These are phyloP conservation scores for Scophthalmus maximus DNA, from an alignment of 2,113 vertebrate species.

Conservation along the genomic window DNA sequence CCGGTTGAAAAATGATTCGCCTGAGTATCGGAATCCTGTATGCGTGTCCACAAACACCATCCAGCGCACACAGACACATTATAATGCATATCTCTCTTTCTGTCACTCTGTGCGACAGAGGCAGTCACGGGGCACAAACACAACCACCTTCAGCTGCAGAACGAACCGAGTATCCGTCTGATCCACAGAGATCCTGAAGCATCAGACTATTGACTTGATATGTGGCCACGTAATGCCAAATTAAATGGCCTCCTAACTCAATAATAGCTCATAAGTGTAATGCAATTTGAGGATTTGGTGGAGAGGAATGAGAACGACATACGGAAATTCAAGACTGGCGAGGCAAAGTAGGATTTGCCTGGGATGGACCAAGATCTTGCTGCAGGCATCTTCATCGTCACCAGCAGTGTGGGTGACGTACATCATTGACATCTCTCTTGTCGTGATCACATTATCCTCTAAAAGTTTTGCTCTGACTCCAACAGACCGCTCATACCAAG, in stretches of 20 bases:
- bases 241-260: conserved; percentile 41
- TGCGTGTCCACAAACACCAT: too few relatives aligned
- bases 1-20: neutral
- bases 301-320: conserved; percentile 6
- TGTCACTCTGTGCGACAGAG: neutral
- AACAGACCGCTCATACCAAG: neutral
- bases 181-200: conserved; percentile 3
- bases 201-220: conserved; percentile 8
- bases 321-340: neutral
- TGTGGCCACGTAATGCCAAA: conserved; percentile 13
- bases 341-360: conserved; percentile 7
- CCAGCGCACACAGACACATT: neutral
- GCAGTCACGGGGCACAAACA: neutral
- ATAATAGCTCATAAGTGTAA: conserved; percentile 33
- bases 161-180: conserved; percentile 28
- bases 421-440: neutral
- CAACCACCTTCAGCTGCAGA: neutral
- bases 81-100: neutral
- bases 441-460: neutral
- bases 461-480: conserved; percentile 9
- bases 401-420: neutral
- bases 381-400: neutral
- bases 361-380: neutral
- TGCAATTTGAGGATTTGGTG: conserved; percentile 45
- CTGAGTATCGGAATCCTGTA: neutral